Base-by-base conservation (phyloP, 1,140 invertebrate genomes). In the Trichogramma pretiosum region DNA sequence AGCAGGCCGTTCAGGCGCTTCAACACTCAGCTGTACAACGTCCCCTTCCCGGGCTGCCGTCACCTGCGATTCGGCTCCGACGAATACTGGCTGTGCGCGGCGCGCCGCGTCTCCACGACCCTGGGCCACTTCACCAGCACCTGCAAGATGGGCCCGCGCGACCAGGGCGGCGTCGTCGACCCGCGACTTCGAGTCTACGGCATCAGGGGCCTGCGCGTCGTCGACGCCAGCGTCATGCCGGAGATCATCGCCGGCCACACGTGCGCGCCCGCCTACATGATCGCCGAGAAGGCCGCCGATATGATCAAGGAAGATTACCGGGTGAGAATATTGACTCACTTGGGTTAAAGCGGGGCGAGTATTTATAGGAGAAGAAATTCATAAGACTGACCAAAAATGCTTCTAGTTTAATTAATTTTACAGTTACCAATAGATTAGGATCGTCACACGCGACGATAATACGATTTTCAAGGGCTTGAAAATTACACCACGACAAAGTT, bases 71-170 rank as follows among this genome's bases (percentile, higher is more conserved):
- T 84, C 47, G 73, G 74, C 44, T 78, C 76, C 2, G 80, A 88
- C 50, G 63, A 74, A 8, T 91, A 90, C 59, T 88, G 86, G 83
- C 73, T 75, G 43, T 90, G 87, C 53, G 77, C 78, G 13, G 72
- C 82, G 5, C 75, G 79, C 42, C 77, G 81, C 30, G 74, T 82
- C 16, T 77, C 79, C 1, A 79, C 79, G 28, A 85, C 82, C n/a
- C 63, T 87, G 30, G 84, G 83, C 43, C 87, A 90, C 64, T 84
- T 86, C 63, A 75, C 75, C n/a, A 75, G 78, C 1, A 82, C 78
- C 3, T 80, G 77, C 50, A 77, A 72, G 58, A 81, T 82, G 79
- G 74, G 70, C 3, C 50, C 56, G 0, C 58, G 59, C 16, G 37
- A 52, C 5, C 62, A 70, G 41, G 55, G 51, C 0, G 70, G 65